Evolutionary conservation across 2,113 vertebrate species (phyloP).

Genomic region (Zosterops japonicus): DNA sequence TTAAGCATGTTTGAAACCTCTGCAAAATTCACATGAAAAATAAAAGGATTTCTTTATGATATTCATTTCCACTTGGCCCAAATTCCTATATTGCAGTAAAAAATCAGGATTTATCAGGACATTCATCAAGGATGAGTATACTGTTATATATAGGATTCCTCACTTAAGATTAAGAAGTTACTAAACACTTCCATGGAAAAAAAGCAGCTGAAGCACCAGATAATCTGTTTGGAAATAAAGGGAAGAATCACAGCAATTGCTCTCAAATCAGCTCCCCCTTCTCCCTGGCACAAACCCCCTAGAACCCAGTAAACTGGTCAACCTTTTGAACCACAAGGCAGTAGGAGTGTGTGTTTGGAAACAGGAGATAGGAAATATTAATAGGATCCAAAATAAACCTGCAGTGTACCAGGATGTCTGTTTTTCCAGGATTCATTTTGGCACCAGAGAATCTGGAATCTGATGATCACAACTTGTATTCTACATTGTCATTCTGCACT

Average conservation of each 20-base stretch:
- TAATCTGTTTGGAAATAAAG: background rate
- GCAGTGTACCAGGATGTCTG: background rate
- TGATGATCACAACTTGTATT: background rate
- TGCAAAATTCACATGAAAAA: background rate
- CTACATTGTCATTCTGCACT: background rate
- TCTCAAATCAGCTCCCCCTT: background rate
- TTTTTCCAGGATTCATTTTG: background rate
- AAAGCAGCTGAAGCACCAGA: background rate
- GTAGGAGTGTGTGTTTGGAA: background rate
- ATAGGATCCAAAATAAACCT: background rate
- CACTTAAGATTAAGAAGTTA: background rate
- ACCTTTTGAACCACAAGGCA: background rate
- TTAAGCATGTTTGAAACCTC: background rate
- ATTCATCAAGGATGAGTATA: background rate
- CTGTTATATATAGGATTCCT: background rate
- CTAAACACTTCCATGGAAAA: background rate
- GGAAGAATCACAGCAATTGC: background rate
- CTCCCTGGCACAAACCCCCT: background rate
- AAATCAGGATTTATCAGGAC: background rate
- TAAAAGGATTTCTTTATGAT: background rate
- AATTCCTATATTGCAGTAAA: background rate
- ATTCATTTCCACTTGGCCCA: background rate
- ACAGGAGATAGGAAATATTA: background rate
- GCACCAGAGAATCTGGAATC: background rate
- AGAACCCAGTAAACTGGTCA: background rate